Evolutionary conservation across 2,888 invertebrate species (phyloP).

Genomic region (Hydraecia micacea): DNA sequence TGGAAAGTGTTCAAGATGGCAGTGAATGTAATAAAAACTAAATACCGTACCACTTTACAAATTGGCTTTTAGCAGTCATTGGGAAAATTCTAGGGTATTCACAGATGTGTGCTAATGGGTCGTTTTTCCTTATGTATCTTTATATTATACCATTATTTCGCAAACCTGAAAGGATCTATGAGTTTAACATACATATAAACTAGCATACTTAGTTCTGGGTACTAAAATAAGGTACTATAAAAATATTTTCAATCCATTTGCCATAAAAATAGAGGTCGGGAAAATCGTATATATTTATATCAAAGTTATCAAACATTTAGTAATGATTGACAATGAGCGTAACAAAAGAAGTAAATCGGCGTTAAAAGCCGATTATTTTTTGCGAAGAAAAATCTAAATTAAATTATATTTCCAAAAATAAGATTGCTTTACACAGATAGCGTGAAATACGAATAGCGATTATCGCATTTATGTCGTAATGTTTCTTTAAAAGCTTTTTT

Average conservation of each 20-base stretch:
- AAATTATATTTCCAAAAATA: slow-evolving; percentile 65
- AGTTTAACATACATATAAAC: slow-evolving; percentile 35
- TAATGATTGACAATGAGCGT: slow-evolving; percentile 65
- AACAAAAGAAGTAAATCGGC: slow-evolving; percentile 64
- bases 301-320: slow-evolving; percentile 54
- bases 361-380: slow-evolving; percentile 59
- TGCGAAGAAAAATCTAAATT: slow-evolving; percentile 44
- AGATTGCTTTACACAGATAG: slow-evolving; percentile 67
- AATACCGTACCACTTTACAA: slow-evolving; percentile 72
- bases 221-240: slow-evolving; percentile 44
- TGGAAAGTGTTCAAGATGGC: slow-evolving; percentile 43
- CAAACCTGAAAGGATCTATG: slow-evolving; percentile 19
- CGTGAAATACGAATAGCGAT: slow-evolving; percentile 72
- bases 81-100: slow-evolving; percentile 46
- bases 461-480: slow-evolving; percentile 74
- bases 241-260: slow-evolving; percentile 50
- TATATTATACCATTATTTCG: slow-evolving; percentile 14
- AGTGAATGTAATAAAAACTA: slow-evolving; percentile 55
- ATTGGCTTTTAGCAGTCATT: slow-evolving; percentile 69
- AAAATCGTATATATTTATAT: slow-evolving; percentile 39
- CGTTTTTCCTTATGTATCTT: slow-evolving; percentile 59
- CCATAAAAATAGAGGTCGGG: slow-evolving; percentile 42
- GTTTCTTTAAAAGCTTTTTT: slow-evolving; percentile 79
- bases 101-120: slow-evolving; percentile 58
- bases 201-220: slow-evolving; percentile 51